phyloP scores from a whole-genome alignment of 1,140 invertebrate species.

The Stegodyphus mimosarum region DNA sequence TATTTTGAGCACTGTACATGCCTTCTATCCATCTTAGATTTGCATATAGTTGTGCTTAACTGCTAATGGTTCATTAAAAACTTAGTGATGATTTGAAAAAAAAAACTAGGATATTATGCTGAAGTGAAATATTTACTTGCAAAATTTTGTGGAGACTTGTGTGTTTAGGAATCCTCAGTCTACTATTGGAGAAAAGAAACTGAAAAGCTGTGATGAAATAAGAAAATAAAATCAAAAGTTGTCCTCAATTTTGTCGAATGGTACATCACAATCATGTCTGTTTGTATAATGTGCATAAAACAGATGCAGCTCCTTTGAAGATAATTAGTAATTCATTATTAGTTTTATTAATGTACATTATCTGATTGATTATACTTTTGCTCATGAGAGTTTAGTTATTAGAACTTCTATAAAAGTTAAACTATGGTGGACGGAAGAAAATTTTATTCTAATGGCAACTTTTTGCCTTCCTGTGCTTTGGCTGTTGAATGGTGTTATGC shows the following conservation, averaged over 20 bases:
- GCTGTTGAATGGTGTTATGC: background rate
- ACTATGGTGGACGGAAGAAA: background rate
- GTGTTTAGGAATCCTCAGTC: too few relatives aligned
- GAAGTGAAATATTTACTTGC: too few relatives aligned
- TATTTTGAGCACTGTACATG: constrained; percentile 13
- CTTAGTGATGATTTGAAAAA: background rate
- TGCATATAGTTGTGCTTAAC: constrained; percentile 1
- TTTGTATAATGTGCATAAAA: too few relatives aligned
- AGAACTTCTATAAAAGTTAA: background rate
- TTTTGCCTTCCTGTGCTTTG: background rate
- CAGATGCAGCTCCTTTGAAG: too few relatives aligned
- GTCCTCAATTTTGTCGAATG: too few relatives aligned
- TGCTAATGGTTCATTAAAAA: background rate
- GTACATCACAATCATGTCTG: too few relatives aligned
- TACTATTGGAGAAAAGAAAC: too few relatives aligned
- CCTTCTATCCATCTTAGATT: background rate
- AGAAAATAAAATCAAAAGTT: too few relatives aligned
- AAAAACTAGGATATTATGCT: background rate
- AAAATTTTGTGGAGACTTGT: too few relatives aligned
- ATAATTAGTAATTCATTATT: too few relatives aligned
- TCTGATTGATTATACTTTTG: background rate
- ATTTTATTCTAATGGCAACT: background rate
- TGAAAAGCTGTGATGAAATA: too few relatives aligned
- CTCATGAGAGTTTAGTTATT: background rate
- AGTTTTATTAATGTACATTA: too few relatives aligned